Conservation (phyloP, 2,113 vertebrate genomes). For the Eolophus roseicapilla region DNA sequence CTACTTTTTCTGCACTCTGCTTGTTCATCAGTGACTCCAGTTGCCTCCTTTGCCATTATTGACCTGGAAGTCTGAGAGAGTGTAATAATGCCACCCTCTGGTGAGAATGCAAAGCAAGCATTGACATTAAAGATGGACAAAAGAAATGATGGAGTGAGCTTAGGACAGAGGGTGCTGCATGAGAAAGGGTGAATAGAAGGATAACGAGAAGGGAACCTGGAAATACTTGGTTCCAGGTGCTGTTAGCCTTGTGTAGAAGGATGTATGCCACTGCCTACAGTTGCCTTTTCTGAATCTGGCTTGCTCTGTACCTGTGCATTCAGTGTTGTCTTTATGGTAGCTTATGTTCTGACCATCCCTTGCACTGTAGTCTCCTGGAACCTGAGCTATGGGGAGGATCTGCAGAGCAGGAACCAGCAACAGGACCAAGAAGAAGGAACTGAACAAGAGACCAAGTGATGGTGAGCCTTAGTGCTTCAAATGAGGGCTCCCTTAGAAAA, state of each 20-base stretch:
- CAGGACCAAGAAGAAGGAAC: not conserved
- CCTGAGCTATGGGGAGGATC: not conserved
- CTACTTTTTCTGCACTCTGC: not conserved
- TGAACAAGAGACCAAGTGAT: not conserved
- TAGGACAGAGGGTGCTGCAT: not conserved
- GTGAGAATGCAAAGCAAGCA: not conserved
- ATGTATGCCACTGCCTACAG: not conserved
- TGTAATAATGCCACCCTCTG: constrained; percentile 18
- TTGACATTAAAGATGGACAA: not conserved
- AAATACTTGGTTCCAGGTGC: not conserved
- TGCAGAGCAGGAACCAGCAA: not conserved
- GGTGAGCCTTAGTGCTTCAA: not conserved
- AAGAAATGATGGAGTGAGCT: not conserved
- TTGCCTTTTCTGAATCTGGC: not conserved
- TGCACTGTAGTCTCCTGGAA: not conserved
- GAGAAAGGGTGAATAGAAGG: not conserved
- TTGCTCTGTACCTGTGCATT: not conserved
- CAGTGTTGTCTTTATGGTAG: not conserved
- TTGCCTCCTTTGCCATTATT: not conserved
- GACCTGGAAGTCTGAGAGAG: not conserved
- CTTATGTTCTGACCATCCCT: not conserved
- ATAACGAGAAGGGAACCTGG: not conserved
- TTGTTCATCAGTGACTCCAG: not conserved
- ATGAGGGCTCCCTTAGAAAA: not conserved
- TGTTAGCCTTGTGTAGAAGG: not conserved